Evolutionary conservation across 2,113 vertebrate species (phyloP).

Genomic region (Circaetus gallicus): DNA sequence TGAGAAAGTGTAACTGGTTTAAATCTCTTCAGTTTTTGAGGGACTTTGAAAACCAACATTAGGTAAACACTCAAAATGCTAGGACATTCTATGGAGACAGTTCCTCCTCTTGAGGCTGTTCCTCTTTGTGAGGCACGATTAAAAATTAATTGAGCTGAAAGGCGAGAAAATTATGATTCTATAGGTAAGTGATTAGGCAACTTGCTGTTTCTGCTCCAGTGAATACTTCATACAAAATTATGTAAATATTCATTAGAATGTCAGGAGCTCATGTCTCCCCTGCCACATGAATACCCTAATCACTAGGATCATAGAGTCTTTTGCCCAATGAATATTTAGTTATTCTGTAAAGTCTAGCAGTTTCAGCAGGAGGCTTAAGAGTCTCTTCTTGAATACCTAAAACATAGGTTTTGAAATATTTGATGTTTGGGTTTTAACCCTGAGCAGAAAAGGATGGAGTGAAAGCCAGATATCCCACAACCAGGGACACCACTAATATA

Average conservation of each 20-base stretch:
- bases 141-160: slow-evolving; percentile 58
- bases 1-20: background rate
- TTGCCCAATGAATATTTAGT: slow-evolving; percentile 41
- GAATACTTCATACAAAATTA: slow-evolving; percentile 49
- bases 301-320: slow-evolving; percentile 47
- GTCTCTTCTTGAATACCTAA: background rate
- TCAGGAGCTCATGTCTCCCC: background rate
- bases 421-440: background rate
- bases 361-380: slow-evolving; percentile 11
- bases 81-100: background rate
- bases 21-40: background rate
- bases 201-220: slow-evolving; percentile 43
- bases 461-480: background rate
- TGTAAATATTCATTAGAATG: slow-evolving; percentile 59
- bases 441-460: background rate
- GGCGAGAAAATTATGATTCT: slow-evolving; percentile 26
- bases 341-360: background rate
- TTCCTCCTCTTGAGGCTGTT: background rate
- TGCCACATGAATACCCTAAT: slow-evolving; percentile 44
- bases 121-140: background rate
- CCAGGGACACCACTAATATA: background rate
- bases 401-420: background rate
- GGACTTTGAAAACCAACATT: background rate
- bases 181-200: slow-evolving; percentile 51
- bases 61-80: background rate